These are phyloP conservation scores for Temnothorax unifasciatus DNA, from an alignment of 2,888 invertebrate species.

Conservation along the genomic window DNA sequence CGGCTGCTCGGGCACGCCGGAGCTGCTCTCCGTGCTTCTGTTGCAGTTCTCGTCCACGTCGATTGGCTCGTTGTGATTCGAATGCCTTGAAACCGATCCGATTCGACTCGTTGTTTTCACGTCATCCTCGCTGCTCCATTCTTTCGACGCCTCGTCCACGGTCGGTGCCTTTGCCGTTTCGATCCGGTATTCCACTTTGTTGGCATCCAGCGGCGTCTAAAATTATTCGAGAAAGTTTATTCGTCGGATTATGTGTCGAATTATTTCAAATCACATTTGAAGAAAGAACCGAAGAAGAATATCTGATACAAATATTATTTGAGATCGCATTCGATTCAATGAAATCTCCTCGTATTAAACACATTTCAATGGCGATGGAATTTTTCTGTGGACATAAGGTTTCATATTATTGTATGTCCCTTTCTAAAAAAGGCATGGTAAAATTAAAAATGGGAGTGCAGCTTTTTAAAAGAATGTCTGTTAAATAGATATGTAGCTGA, in stretches of 20 bases:
- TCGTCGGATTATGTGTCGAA: background rate
- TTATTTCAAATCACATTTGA: background rate
- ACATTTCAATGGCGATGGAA: background rate
- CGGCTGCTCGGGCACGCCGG: conserved; percentile 40
- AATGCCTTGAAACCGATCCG: conserved; percentile 40
- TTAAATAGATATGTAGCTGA: background rate
- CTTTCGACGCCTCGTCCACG: conserved; percentile 73
- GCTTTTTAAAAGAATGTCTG: background rate
- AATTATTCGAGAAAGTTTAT: conserved; percentile 24
- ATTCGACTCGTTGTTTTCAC: conserved; percentile 30
- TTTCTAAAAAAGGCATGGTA: too few relatives aligned
- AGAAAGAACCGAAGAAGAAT: background rate
- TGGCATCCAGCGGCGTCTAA: conserved; percentile 60
- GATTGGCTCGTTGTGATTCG: conserved; percentile 7
- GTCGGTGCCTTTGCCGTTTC: conserved; percentile 55
- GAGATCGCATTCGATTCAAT: background rate
- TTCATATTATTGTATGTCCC: background rate
- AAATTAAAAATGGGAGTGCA: background rate
- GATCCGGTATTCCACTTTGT: conserved; percentile 19
- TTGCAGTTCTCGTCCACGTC: conserved; percentile 45
- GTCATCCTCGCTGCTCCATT: conserved; percentile 75
- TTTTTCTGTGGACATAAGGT: background rate
- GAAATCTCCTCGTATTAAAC: background rate
- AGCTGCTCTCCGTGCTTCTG: conserved; percentile 53
- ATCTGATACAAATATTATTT: background rate